A percentile compares a stretch with the other conserved stretches of the same genome.
phyloP scores from a whole-genome alignment of 2,888 invertebrate genomes.

The Oscheius sp. region DNA sequence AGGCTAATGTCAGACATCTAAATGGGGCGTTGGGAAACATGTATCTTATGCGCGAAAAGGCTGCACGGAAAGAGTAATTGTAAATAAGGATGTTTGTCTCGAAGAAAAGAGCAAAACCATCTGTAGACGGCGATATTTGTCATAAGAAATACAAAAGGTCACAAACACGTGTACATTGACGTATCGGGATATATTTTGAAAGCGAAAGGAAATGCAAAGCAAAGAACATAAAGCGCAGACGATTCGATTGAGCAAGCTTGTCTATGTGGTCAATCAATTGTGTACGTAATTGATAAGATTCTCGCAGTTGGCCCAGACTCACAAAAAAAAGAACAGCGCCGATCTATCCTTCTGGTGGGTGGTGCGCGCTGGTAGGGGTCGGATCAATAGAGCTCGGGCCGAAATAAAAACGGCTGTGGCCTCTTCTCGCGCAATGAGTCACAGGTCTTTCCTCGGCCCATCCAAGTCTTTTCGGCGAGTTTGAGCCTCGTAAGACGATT shows the following conservation, averaged over 20 bases:
- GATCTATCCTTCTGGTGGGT: background rate
- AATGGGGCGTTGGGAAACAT: background rate
- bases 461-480: slow-evolving; percentile 1
- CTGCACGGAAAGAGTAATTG: no score
- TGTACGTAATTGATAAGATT: slow-evolving; percentile 16
- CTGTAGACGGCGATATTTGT: no score
- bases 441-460: slow-evolving; percentile 14
- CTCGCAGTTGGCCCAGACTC: background rate
- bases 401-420: slow-evolving; percentile 36
- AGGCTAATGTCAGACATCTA: background rate
- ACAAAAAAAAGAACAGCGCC: slow-evolving; percentile 5
- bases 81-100: no score
- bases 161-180: no score
- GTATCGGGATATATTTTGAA: background rate
- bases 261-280: slow-evolving; percentile 1
- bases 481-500: slow-evolving; percentile 28
- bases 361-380: slow-evolving; percentile 29
- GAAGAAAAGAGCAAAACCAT: no score
- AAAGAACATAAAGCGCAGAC: background rate
- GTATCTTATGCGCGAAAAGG: no score
- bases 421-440: slow-evolving; percentile 30
- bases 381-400: slow-evolving; percentile 36
- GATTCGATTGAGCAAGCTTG: no score
- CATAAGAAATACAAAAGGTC: background rate
- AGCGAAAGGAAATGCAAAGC: background rate